Percentiles rank a stretch among this genome's conserved stretches.
Evolutionary conservation across 2,113 vertebrate genomes (phyloP).

Genomic region (Peromyscus maniculatus): DNA sequence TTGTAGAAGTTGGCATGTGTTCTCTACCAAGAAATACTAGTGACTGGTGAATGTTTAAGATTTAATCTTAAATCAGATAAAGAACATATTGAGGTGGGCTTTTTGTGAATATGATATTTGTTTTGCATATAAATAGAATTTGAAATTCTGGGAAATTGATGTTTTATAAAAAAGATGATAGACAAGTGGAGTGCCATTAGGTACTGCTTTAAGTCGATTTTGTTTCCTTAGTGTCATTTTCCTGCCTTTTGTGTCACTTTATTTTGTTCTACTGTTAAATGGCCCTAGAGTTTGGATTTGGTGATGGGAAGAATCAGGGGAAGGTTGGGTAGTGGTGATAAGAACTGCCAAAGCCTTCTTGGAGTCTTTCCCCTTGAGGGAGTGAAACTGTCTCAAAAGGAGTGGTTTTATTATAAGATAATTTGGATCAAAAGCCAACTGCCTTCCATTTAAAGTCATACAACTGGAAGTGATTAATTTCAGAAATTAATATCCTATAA

Average conservation of each 20-base stretch:
- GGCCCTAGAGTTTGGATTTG: neutral
- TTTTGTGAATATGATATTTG: slow-evolving; percentile 14
- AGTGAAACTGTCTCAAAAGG: slow-evolving; percentile 42
- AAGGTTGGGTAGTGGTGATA: neutral
- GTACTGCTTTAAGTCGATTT: neutral
- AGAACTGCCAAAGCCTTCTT: neutral
- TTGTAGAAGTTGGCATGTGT: neutral
- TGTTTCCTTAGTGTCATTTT: neutral
- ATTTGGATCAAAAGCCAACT: slow-evolving; percentile 55
- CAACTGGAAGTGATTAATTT: slow-evolving; percentile 62
- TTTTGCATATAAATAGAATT: neutral
- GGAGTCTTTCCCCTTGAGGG: neutral
- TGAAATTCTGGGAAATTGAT: neutral
- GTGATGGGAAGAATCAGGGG: neutral
- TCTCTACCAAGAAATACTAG: neutral
- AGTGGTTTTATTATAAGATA: slow-evolving; percentile 56
- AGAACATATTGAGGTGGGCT: neutral
- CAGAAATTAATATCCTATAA: slow-evolving; percentile 76
- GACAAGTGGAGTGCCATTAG: neutral
- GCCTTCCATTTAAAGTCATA: slow-evolving; percentile 62
- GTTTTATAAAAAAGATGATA: neutral
- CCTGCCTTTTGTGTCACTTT: neutral
- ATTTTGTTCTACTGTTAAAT: neutral
- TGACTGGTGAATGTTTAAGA: neutral
- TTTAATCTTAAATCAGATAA: slow-evolving; percentile 8